These are phyloP conservation scores for Solenopsis fugax DNA, from an alignment of 1,140 invertebrate species.

Conservation along the genomic window DNA sequence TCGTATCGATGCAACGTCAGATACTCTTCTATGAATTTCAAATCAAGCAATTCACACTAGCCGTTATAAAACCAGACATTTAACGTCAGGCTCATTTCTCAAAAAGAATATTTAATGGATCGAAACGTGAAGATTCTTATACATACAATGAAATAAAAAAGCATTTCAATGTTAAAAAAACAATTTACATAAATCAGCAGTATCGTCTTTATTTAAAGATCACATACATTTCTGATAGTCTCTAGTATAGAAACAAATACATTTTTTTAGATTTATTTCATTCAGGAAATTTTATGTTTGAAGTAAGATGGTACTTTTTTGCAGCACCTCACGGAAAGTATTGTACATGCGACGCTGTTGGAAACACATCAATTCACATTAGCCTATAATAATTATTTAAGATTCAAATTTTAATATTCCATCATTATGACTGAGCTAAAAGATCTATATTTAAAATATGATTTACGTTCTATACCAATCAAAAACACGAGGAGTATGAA, in stretches of 20 bases:
- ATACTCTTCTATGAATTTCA: constrained; percentile 11
- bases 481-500: neutral
- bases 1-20: neutral
- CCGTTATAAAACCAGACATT: neutral
- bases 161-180: neutral
- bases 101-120: neutral
- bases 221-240: neutral
- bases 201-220: neutral
- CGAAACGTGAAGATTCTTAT: neutral
- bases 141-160: neutral
- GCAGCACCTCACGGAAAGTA: neutral
- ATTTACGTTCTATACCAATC: neutral
- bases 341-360: neutral
- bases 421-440: neutral
- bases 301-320: neutral
- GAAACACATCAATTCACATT: neutral
- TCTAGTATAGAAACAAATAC: neutral
- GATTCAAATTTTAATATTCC: neutral
- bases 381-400: neutral
- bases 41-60: neutral
- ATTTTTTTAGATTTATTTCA: neutral
- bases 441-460: neutral
- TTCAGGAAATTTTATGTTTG: neutral
- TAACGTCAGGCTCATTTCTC: neutral
- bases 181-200: neutral